Evolutionary conservation across 1,140 invertebrate genomes (phyloP), one percentile per base, ranked within the genome.

Genomic region (Ditylenchus dipsaci): DNA sequence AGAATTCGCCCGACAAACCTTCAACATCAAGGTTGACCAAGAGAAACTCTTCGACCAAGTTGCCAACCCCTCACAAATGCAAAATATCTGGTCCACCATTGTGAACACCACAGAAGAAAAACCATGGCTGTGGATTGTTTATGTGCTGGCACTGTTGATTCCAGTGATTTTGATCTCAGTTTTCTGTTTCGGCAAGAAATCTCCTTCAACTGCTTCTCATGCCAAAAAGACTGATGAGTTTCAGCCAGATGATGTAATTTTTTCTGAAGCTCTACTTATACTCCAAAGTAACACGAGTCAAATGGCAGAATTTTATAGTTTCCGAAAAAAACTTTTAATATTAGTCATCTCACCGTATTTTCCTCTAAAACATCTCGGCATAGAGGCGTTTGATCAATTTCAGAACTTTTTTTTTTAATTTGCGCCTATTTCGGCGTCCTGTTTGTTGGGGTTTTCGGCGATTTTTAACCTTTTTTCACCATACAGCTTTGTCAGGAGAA

Each of bases 1-100:
- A 42, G 85, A 89, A 58, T 95, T 91, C 88, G 89, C 93, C 13
- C 85, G 86, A 62, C 88, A 90, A 69, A 93, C 91, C 0, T 97
- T 91, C 85, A 88, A 89, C 63, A 84, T 94, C 29, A 96, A 95
- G 82, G 87, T 88, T 82, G 67, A 65, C 13, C 42, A 60, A 21
- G 68, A 77, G 59, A 58, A 47, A 0, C n/a, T 60, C 83, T 83
- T 89, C 63, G 88, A 86, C 80, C 91, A 89, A 84, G 85, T 91
- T 60, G 85, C 86, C 74, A 85, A 85, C 71, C 85, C 88, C 15
- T 88, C 93, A 91, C 90, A 90, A 80, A 86, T 93, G 80, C 88
- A 89, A 81, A 89, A 90, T 72, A 21, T 53, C 23, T 53, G 49
- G 49, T 21, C 49, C 49, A 53, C 3, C 8, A 53, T 53, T 65